Base-by-base conservation (phyloP, 2,888 invertebrate species). In the Rotaria magnacalcarata region DNA sequence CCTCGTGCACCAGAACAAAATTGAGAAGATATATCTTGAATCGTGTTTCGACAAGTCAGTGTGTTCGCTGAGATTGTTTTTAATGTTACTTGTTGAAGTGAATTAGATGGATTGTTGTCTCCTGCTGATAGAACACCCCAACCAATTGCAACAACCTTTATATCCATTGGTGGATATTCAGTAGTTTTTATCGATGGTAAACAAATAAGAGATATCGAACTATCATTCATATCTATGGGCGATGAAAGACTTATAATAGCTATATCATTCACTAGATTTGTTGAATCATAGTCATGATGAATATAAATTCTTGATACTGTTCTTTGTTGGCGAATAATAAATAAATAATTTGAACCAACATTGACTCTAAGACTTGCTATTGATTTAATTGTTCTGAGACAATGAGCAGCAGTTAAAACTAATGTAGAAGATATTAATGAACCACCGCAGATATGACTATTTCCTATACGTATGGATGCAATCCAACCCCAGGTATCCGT, bases 381-480 rank as follows among this genome's bases (percentile, higher is more conserved):
- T 47, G 80, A 47, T 80, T 21, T 43, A n/a, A 80, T 4, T 43
- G 80, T 8, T 14, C n/a, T n/a, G 7, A 80, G 11, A n/a, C 80
- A 80, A 47, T 80, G 80, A 10, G 80, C 80, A 47, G 80, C 80
- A 11, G 47, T 80, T 43, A 80, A 11, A 0, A 80, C 16, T 24
- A 80, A 11, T 47, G 80, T 80, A 2, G 47, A 47, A 8, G 80
- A 80, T 47, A 80, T 47, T n/a, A 80, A 47, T 80, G 80, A 47
- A 3, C 80, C 80, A 47, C 80, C 80, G 47, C 80, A 80, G 2
- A 80, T 47, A 80, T 80, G 80, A 80, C 14, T 80, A 43, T 14
- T n/a, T 19, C 10, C 24, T 47, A 43, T 8, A 47, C 80, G 80
- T 47, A 80, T 21, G 14, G 80, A 80, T 21, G 47, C 43, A 10